These are phyloP conservation scores for Crotalus viridis DNA, from an alignment of 2,113 vertebrate genomes.

Conservation along the genomic window DNA sequence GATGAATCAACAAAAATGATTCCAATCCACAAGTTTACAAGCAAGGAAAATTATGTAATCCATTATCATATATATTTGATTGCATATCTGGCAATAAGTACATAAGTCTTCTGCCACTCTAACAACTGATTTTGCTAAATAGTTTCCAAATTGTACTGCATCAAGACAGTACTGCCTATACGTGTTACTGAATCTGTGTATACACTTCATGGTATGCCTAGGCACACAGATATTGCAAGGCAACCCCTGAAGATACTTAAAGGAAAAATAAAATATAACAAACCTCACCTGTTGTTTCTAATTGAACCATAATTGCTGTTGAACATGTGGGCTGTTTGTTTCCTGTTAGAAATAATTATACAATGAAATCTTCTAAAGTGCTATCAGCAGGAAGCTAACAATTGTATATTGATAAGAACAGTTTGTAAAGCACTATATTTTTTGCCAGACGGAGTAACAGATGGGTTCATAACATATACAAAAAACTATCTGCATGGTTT, in stretches of 20 bases:
- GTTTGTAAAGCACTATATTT: conserved; percentile 36
- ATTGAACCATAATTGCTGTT: conserved; percentile 70
- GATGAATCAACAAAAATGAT: neutral
- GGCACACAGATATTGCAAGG: conserved; percentile 41
- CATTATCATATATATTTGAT: neutral
- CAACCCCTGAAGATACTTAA: conserved; percentile 18
- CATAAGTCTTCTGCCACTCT: neutral
- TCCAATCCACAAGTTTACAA: neutral
- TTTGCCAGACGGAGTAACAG: conserved; percentile 68
- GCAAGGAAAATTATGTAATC: neutral
- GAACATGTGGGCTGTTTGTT: conserved; percentile 62
- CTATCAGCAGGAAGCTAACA: conserved; percentile 63
- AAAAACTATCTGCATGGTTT: conserved; percentile 52
- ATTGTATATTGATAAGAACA: conserved; percentile 54
- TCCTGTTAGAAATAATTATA: conserved; percentile 67
- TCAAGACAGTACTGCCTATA: conserved; percentile 26
- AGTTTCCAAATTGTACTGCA: neutral
- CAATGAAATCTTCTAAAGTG: conserved; percentile 50
- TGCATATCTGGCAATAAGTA: neutral
- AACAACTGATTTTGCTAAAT: neutral
- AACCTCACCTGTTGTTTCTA: conserved; percentile 47
- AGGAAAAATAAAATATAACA: conserved; percentile 11
- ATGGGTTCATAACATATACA: conserved; percentile 59
- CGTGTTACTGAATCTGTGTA: neutral
- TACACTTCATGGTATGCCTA: neutral